These are phyloP conservation scores for Oreonectes daqikongensis DNA, from an alignment of 2,797 vertebrate species.

Conservation along the genomic window DNA sequence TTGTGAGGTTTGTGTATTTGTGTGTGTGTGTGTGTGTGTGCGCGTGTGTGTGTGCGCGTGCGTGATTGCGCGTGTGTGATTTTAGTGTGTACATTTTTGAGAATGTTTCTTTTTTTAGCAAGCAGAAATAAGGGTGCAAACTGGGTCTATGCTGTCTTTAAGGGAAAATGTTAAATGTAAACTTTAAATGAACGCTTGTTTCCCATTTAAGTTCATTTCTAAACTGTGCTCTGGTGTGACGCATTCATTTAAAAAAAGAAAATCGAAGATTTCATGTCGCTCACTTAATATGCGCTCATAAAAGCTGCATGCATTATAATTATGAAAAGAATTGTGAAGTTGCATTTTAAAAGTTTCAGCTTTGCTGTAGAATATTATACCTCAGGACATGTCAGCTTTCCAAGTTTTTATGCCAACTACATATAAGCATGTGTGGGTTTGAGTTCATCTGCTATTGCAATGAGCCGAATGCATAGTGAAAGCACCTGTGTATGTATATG, in stretches of 20 bases:
- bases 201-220: background rate
- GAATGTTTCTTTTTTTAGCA: background rate
- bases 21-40: slow-evolving; percentile 11
- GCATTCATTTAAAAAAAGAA: background rate
- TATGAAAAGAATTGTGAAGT: background rate
- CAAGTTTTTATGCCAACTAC: background rate
- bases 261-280: background rate
- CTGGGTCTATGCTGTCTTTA: background rate
- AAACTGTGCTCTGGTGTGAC: background rate
- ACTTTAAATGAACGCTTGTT: background rate
- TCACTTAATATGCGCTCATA: background rate
- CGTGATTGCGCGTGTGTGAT: no score
- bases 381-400: background rate
- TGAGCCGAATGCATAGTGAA: background rate
- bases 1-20: slow-evolving; percentile 35
- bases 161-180: no score
- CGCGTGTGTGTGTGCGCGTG: slow-evolving; percentile 20
- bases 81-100: slow-evolving; percentile 7
- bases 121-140: background rate
- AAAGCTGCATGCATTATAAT: background rate
- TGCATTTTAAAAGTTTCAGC: background rate
- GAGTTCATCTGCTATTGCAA: background rate
- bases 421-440: background rate
- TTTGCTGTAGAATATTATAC: background rate
- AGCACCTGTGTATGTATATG: background rate